Base-by-base conservation (phyloP, 2,888 invertebrate species). In the Tenthredo amoena region DNA sequence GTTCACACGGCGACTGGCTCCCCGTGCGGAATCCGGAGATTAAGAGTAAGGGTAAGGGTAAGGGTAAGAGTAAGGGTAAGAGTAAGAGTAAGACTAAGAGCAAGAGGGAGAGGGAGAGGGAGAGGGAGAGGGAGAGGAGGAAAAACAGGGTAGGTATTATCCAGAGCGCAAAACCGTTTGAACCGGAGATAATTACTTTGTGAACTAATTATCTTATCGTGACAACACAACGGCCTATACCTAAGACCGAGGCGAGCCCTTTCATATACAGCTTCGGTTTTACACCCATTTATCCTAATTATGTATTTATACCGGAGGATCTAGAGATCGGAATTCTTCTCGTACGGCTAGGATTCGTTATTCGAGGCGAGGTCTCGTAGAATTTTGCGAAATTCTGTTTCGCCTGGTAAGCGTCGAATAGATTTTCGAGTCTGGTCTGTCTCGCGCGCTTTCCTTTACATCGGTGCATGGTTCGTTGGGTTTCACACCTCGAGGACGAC, bases 231-330 rank as follows among this genome's bases (percentile, higher is more conserved):
- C 43, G n/a, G 37, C 74, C 43, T n/a, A n/a, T n/a, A n/a, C n/a
- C n/a, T 9, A 43, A 86, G 86, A 87, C 85, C 34, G 65, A 86
- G 85, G 84, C 86, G 18, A 68, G 68, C 34, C 34, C 68, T 34
- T 68, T 68, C 34, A 21, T 34, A 68, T 34, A 68, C 68, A 34
- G 68, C 15, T 34, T 68, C 26, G 34, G 68, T 68, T 68, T 34
- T 34, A 68, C 68, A 21, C 31, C 31, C 68, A 34, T 68, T 68
- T 87, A 86, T 86, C 86, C 68, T 68, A 76, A 34, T 55, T 34
- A n/a, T n/a, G n/a, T n/a, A 34, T 68, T 68, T 68, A 1, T 34
- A 1, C 26, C 55, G n/a, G 10, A 55, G 55, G 55, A 55, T 55
- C n/a, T 55, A 1, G 55, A 10, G 55, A n/a, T 55, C 55, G 5